A percentile compares a stretch with the other conserved stretches of the same genome.
phyloP scores from a whole-genome alignment of 2,888 invertebrate genomes.

The Stictocephala bisonia region DNA sequence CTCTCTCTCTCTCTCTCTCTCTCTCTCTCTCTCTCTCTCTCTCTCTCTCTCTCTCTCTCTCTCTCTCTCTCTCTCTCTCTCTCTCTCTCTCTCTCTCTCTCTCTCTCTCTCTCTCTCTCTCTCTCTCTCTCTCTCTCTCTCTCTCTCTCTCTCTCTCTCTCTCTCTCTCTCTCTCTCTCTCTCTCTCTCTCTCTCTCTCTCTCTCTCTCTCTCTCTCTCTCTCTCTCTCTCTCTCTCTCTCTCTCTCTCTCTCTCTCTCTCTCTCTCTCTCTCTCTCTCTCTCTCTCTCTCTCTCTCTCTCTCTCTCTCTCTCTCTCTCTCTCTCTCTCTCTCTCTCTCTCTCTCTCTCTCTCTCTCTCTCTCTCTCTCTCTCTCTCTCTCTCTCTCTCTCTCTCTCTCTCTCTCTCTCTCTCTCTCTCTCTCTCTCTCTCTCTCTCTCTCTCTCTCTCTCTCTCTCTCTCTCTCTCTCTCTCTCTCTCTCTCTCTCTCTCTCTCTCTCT shows the following conservation, averaged over 20 bases:
- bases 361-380: not conserved
- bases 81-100: too few relatives aligned
- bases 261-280: slow-evolving; percentile 52
- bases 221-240: not conserved
- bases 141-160: slow-evolving; percentile 52
- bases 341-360: not conserved
- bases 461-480: too few relatives aligned
- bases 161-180: slow-evolving; percentile 15
- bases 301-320: not conserved
- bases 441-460: too few relatives aligned
- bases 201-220: not conserved
- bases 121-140: too few relatives aligned
- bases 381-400: not conserved
- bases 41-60: too few relatives aligned
- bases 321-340: not conserved
- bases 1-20: not conserved
- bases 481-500: too few relatives aligned
- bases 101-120: slow-evolving; percentile 10
- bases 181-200: not conserved
- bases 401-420: not conserved
- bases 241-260: slow-evolving; percentile 41
- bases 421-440: too few relatives aligned
- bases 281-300: not conserved
- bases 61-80: too few relatives aligned
- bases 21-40: too few relatives aligned